A percentile compares a stretch with the other conserved stretches of the same genome.
phyloP scores from a whole-genome alignment of 2,797 vertebrate species.

The Crypturellus tataupa region DNA sequence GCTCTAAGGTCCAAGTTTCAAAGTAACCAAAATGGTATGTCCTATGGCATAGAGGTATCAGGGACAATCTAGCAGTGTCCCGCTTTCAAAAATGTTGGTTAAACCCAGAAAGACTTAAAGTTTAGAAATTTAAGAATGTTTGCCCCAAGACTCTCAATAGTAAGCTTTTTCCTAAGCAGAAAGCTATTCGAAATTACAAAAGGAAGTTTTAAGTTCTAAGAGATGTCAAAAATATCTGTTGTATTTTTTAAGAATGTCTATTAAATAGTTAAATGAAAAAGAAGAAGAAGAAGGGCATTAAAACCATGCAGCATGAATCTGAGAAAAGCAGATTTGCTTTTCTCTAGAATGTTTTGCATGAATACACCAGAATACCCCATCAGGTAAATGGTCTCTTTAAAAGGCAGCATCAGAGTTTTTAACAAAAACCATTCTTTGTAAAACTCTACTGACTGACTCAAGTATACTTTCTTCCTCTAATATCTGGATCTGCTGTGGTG shows the following conservation, averaged over 20 bases:
- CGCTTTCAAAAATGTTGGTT: slow-evolving; percentile 1
- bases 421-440: slow-evolving; percentile 16
- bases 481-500: neutral
- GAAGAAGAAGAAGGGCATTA: neutral
- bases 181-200: neutral
- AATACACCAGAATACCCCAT: neutral
- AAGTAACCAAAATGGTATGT: neutral
- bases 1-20: accelerated
- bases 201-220: neutral
- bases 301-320: neutral
- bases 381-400: neutral
- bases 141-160: neutral
- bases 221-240: neutral
- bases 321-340: too few species aligned
- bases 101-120: neutral
- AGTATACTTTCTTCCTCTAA: neutral
- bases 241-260: neutral
- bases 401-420: neutral
- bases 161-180: neutral
- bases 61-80: neutral
- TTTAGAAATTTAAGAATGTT: neutral
- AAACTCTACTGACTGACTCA: slow-evolving; percentile 14
- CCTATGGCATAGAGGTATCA: neutral
- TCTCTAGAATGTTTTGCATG: neutral
- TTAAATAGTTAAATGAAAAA: neutral